Evolutionary conservation across 2,797 vertebrate species (phyloP), one percentile per base, ranked within the genome.

Genomic region (Pangasius djambal): DNA sequence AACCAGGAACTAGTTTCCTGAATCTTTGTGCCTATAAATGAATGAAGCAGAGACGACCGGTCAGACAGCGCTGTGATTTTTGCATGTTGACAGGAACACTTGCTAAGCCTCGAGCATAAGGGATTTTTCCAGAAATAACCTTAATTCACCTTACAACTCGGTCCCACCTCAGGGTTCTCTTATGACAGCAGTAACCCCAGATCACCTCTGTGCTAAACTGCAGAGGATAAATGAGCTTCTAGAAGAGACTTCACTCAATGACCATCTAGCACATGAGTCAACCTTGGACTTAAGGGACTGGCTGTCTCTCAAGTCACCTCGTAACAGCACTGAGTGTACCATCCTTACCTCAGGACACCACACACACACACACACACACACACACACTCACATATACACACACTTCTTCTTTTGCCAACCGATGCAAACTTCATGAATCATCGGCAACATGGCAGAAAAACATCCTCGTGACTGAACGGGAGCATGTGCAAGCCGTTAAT

Each of bases 401-500:
- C 63, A 70, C 22, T 34, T 84, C 88, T 91, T 87, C 63, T 78
- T 81, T 63, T 82, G 78, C 79, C 79, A 40, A 77, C 57, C 61
- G 28, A 85, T 74, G n/a, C 86, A 59, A 82, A 59, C 77, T 70
- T 87, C 67, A 85, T 91, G 86, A 91, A 90, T 91, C 90, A 89
- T 90, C 89, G 67, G 70, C 31, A 88, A 52, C 70, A 88, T 86
- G 57, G n/a, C 44, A 87, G 91, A 79, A 89, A 63, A 87, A 52
- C 59, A 87, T 91, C 34, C 83, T 84, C 50, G 28, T 82, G 69
- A 44, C 59, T 74, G 57, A 83, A 83, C 50, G 63, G 69, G 57
- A 52, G 67, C 88, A 87, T 40, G 81, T 78, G 84, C 61, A 48
- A 77, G 22, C 69, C 61, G 31, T 81, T 91, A 75, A 63, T 48